A percentile compares a stretch with the other conserved stretches of the same genome.
These are phyloP conservation scores for Thymelicus sylvestris DNA, from an alignment of 2,888 invertebrate genomes.

Conservation along the genomic window DNA sequence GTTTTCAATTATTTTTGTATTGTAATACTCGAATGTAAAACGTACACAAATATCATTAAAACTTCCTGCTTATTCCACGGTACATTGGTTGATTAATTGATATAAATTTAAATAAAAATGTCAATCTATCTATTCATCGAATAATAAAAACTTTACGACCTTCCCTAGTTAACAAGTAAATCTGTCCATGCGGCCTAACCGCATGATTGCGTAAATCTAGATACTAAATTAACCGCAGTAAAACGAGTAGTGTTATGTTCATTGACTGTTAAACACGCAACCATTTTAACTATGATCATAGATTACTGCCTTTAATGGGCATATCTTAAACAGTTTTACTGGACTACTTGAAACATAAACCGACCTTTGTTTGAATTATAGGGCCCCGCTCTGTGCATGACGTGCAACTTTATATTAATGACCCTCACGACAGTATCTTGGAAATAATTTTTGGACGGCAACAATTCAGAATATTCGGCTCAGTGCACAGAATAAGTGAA, in stretches of 20 bases:
- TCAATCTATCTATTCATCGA: not conserved
- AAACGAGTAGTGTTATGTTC: slow-evolving; percentile 8
- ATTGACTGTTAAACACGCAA: slow-evolving; percentile 6
- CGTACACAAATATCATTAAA: not conserved
- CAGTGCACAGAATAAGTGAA: too few relatives aligned
- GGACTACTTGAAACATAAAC: too few relatives aligned
- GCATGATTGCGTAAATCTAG: slow-evolving; percentile 29
- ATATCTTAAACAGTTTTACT: not conserved
- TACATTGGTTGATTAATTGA: too few relatives aligned
- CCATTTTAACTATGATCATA: slow-evolving; percentile 1
- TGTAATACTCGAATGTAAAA: too few relatives aligned
- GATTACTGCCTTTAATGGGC: not conserved
- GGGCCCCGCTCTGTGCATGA: too few relatives aligned
- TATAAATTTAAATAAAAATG: too few relatives aligned
- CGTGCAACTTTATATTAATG: too few relatives aligned
- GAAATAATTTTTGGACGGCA: too few relatives aligned
- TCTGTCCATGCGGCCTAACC: slow-evolving; percentile 25
- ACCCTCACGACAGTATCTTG: too few relatives aligned
- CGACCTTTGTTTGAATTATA: too few relatives aligned
- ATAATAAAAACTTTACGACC: slow-evolving; percentile 23
- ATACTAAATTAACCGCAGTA: slow-evolving; percentile 14
- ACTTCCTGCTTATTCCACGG: not conserved
- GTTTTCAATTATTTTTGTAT: too few relatives aligned
- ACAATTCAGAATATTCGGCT: too few relatives aligned
- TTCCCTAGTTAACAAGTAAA: slow-evolving; percentile 24